Evolutionary conservation across 1,140 invertebrate species (phyloP), one percentile per base, ranked within the genome.

Genomic region (Zaprionus camerounensis): DNA sequence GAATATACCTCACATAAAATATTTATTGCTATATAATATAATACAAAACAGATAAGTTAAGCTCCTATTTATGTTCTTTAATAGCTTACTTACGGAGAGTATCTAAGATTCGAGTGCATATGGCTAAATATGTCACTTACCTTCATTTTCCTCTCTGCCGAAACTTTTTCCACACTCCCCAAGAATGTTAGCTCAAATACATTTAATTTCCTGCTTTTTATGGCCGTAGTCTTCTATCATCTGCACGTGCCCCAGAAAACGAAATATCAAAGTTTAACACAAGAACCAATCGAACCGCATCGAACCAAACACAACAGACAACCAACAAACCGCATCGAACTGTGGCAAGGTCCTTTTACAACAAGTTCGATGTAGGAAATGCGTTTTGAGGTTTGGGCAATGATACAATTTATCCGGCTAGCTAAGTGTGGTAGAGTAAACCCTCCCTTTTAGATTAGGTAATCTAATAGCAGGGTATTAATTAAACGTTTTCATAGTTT

Each of bases 331-430:
- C 13, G 22, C 17, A 55, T 26, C 71, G 57, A 62, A 71, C 66
- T 83, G 2, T 17, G 13, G 24, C 46, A 6, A 22, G 11, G 20
- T 41, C 41, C 41, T 46, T 44, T 31, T 38, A 41, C 44, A 71
- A 71, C 62, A 36, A 36, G 84, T 70, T 87, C 41, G 78, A 84
- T 68, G 80, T 71, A 26, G 73, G 49, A 66, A 36, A 64, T 80
- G 71, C 51, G 68, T 64, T 76, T 69, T 44, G 41, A 44, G 55
- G 61, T 53, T 55, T 17, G 12, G 5, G 38, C 13, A 44, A 1
- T 53, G 31, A 20, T 53, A 38, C n/a, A 62, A 34, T 71, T 71
- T 46, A 41, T 63, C 69, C 53, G 69, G 69, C 13, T 69, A 12
- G 57, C n/a, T 26, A 22, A n/a, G 55, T 24, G 13, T n/a, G 15